A percentile compares a stretch with the other conserved stretches of the same genome.
Conservation (phyloP, 2,888 invertebrate genomes). For the Drosophila anceps region DNA sequence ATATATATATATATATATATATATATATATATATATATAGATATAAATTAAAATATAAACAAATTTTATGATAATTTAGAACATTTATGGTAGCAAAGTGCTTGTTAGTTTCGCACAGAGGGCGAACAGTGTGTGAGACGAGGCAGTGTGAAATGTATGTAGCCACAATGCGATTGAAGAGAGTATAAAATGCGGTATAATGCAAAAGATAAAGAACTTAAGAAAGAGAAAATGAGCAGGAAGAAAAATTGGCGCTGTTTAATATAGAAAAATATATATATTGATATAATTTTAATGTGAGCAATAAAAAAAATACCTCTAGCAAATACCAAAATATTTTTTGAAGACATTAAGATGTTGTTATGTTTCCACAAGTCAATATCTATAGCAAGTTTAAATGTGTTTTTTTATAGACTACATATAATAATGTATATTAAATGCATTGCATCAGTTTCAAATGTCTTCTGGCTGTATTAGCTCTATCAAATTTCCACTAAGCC, state of each 20-base stretch:
- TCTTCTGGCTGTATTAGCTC: not conserved
- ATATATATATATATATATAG: conserved; percentile 4
- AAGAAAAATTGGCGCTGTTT: not conserved
- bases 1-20: conserved; percentile 10
- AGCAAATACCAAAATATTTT: not conserved
- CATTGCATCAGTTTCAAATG: not conserved
- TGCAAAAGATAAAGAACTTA: not conserved
- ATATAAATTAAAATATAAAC: conserved; percentile 16
- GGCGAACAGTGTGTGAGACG: no score
- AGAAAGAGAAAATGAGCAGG: not conserved
- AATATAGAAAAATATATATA: not conserved
- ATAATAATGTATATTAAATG: not conserved
- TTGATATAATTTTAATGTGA: not conserved
- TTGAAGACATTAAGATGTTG: conserved; percentile 1
- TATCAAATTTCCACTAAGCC: conserved; percentile 1
- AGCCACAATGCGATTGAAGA: conserved; percentile 1
- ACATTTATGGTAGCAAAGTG: not conserved
- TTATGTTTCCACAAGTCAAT: not conserved
- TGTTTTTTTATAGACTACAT: not conserved
- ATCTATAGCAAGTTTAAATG: conserved; percentile 2
- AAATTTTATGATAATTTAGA: not conserved
- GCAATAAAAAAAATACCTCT: conserved; percentile 1
- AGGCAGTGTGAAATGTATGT: no score
- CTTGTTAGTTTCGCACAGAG: not conserved
- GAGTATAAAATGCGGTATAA: no score